phyloP scores from a whole-genome alignment of 2,797 vertebrate species.

The Pempheris klunzingeri region DNA sequence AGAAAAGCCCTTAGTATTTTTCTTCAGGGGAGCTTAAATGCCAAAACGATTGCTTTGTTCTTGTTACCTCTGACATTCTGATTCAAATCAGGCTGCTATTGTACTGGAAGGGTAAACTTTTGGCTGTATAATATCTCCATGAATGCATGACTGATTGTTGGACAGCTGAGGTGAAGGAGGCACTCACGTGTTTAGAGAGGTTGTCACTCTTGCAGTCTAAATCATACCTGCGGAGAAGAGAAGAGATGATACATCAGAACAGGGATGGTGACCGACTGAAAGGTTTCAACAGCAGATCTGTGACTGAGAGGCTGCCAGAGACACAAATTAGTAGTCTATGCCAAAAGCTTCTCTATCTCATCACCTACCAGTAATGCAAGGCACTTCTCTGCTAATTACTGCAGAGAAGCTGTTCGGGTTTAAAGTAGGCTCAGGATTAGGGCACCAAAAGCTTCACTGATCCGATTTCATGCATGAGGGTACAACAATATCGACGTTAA shows the following conservation, averaged over 20 bases:
- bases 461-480: constrained; percentile 23
- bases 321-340: constrained; percentile 27
- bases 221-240: constrained; percentile 80
- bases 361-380: constrained; percentile 9
- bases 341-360: constrained; percentile 23
- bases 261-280: background rate
- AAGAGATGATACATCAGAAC: constrained; percentile 32
- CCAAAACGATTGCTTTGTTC: constrained; percentile 26
- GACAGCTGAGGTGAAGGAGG: constrained; percentile 48
- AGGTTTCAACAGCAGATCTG: constrained; percentile 12
- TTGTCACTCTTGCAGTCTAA: constrained; percentile 88
- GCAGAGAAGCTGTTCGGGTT: constrained; percentile 36
- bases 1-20: background rate
- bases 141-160: constrained; percentile 58
- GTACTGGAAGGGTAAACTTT: constrained; percentile 49
- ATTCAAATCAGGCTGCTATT: constrained; percentile 59
- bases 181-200: constrained; percentile 88
- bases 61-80: constrained; percentile 25
- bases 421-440: constrained; percentile 14
- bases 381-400: constrained; percentile 38
- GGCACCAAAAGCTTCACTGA: constrained; percentile 19
- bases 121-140: constrained; percentile 25
- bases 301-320: constrained; percentile 25
- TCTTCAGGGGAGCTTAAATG: constrained; percentile 24
- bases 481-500: background rate